These are phyloP conservation scores for Polydrusus cervinus DNA, from an alignment of 2,888 invertebrate genomes.

Conservation along the genomic window DNA sequence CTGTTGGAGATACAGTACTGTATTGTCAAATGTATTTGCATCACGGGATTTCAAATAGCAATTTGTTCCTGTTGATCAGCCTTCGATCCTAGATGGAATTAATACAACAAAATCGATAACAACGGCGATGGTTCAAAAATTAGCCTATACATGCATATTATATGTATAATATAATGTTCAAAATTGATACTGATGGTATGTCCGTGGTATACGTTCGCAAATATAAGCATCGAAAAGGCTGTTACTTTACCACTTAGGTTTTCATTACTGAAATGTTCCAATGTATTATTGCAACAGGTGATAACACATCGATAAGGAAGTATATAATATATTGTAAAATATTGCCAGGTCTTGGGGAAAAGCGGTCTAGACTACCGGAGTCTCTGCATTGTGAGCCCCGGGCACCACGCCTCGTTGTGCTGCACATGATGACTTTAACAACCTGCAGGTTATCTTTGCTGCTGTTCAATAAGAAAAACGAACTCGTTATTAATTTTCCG, in stretches of 20 bases:
- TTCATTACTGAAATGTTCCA: neutral
- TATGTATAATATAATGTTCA: no score
- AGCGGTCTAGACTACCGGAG: conserved; percentile 28
- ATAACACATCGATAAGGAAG: conserved; percentile 11
- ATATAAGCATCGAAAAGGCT: no score
- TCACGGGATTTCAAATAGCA: no score
- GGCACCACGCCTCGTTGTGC: conserved; percentile 34
- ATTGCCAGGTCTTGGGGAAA: neutral
- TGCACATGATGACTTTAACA: conserved; percentile 15
- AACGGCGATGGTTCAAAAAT: no score
- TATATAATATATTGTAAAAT: neutral
- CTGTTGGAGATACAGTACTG: no score
- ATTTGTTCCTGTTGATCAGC: no score
- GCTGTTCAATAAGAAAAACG: conserved; percentile 40
- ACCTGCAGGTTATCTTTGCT: conserved; percentile 50
- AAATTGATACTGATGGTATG: no score
- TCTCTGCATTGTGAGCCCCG: conserved; percentile 3
- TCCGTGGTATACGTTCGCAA: no score
- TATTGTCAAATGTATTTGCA: no score
- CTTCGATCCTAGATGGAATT: no score
- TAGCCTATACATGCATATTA: no score
- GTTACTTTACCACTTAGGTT: neutral
- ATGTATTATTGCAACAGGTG: conserved; percentile 9
- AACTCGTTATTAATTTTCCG: conserved; percentile 50
- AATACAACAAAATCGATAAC: no score